Evolutionary conservation across 1,140 invertebrate genomes (phyloP).

Genomic region (Mizuhopecten yessoensis): DNA sequence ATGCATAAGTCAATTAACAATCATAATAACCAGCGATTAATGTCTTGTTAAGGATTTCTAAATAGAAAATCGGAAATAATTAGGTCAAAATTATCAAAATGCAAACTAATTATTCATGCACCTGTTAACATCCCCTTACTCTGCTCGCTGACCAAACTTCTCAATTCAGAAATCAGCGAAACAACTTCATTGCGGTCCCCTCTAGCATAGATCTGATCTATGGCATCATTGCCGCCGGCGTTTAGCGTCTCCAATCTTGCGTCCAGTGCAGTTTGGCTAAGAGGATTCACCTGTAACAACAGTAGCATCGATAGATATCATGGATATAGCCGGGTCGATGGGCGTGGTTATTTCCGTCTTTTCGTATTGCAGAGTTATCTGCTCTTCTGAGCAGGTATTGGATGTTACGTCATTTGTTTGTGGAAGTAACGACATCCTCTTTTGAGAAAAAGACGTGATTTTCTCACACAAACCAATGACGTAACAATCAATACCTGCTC

Average conservation of each 20-base stretch:
- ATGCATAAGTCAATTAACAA: not conserved
- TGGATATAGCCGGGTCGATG: no score
- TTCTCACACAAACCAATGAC: no score
- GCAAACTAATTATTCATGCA: conserved; percentile 59
- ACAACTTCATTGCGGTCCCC: conserved; percentile 65
- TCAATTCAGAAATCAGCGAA: conserved; percentile 50
- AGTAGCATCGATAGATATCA: no score
- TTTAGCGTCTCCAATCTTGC: conserved; percentile 47
- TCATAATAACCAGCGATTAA: not conserved
- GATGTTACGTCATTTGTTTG: no score
- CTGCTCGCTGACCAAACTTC: conserved; percentile 67
- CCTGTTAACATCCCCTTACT: conserved; percentile 71
- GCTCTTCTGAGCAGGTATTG: no score
- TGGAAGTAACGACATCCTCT: no score
- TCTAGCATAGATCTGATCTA: conserved; percentile 62
- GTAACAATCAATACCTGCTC: no score
- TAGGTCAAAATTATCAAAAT: not conserved
- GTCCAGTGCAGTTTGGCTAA: conserved; percentile 52
- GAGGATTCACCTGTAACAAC: conserved; percentile 69
- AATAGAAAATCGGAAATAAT: not conserved
- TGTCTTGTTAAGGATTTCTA: not conserved
- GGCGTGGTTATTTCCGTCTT: no score
- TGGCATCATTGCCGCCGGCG: conserved; percentile 36
- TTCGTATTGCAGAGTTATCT: no score
- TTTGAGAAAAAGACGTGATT: no score